Evolutionary conservation across 2,888 invertebrate genomes (phyloP), one percentile per base, ranked within the genome.

Genomic region (Mesochorus sp.): DNA sequence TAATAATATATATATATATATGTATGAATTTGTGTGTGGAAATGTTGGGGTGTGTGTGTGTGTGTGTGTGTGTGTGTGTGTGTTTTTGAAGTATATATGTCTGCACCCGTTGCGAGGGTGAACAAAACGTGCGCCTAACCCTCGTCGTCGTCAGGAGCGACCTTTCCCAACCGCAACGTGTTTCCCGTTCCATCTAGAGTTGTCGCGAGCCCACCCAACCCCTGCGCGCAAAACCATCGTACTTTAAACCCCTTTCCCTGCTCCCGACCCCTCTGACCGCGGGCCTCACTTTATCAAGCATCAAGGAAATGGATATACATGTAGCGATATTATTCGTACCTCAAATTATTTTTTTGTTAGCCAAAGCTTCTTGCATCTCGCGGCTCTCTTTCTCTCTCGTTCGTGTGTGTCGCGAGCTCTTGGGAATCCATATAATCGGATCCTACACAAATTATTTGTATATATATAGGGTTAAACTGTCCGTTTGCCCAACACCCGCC

Each of bases 161-260:
- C 61, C 72, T 77, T 72, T 72, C 72, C 61, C 67, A 77, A 77
- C 76, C 76, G 61, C 76, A 77, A 77, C 61, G 61, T 44, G 53
- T 59, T n/a, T 71, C 64, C 44, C 71, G 62, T 76, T 71, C 51
- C 64, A 71, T 66, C 51, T 49, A 12, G 59, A 42, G 42, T 59
- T 47, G 39, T 64, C 70, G 39, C 70, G 26, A n/a, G n/a, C n/a
- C n/a, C n/a, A n/a, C n/a, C n/a, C n/a, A n/a, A n/a, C n/a, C n/a
- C n/a, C 47, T 34, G 17, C 66, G 19, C 19, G 61, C 34, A n/a
- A 64, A 66, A 57, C 34, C 64, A 42, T 42, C 66, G 57, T 44
- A 70, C 70, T 68, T 66, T 62, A n/a, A n/a, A n/a, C n/a, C n/a
- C n/a, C n/a, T 47, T 21, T 10, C 24, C 31, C 34, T 64, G 49